A percentile compares a stretch with the other conserved stretches of the same genome.
phyloP scores from a whole-genome alignment of 2,113 vertebrate species.

The Diadophis punctatus region DNA sequence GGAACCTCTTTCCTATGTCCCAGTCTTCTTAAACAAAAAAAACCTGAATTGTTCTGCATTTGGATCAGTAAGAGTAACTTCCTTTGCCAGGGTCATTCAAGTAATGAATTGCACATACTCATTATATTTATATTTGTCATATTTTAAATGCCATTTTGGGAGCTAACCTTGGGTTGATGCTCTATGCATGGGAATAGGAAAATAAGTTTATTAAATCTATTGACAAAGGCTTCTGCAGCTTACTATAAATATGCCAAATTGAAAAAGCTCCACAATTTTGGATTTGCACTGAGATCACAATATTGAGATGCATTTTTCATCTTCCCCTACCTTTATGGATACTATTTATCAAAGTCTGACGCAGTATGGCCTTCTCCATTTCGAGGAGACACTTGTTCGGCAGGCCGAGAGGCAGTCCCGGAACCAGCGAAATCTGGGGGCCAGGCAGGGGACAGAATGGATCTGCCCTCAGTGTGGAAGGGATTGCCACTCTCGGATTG shows the following conservation, averaged over 20 bases:
- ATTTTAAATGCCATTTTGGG: neutral
- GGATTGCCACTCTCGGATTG: too few species aligned
- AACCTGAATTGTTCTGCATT: neutral
- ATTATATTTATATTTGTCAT: neutral
- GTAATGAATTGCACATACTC: neutral
- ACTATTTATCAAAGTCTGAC: too few species aligned
- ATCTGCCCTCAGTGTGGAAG: too few species aligned
- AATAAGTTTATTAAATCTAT: neutral
- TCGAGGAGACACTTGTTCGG: too few species aligned
- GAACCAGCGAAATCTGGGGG: too few species aligned
- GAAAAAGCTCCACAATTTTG: neutral
- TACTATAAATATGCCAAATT: neutral
- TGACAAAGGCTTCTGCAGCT: neutral
- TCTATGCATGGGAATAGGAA: neutral
- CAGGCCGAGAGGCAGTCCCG: too few species aligned
- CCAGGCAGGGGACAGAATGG: too few species aligned
- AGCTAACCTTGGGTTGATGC: neutral
- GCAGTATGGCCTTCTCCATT: too few species aligned
- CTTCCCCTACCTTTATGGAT: neutral
- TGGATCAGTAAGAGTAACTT: neutral
- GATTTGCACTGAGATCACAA: neutral
- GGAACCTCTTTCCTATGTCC: neutral
- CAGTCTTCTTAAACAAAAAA: neutral
- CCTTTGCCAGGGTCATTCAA: neutral
- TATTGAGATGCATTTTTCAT: neutral